Base-by-base conservation (phyloP, 2,113 vertebrate genomes). In the Cryptotis parvus region DNA sequence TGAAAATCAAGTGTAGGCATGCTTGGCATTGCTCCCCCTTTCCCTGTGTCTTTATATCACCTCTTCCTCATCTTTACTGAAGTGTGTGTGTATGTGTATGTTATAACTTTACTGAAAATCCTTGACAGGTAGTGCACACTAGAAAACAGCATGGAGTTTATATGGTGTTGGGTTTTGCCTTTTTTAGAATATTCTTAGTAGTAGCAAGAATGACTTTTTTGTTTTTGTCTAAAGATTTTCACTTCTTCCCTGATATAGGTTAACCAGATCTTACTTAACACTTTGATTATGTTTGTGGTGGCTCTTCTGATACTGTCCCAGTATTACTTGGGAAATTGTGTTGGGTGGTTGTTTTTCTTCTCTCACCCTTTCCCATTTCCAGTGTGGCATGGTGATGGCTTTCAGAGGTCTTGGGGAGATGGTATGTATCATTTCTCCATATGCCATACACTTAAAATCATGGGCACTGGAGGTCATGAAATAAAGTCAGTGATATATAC, bases 1-100 rank as follows among this genome's bases (percentile, higher is more conserved):
- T 63, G 69, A 81, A 82, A 91, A 26, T 90, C n/a, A 94, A 96
- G 66, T 83, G 84, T 2, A 26, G 87, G 74, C 27, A 58, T 22
- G 8, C 88, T 77, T 96, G 66, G 63, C 92, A 43, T 87, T 91
- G 65, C 85, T 31, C 3, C 45, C 87, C n/a, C n/a, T 87, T 31
- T 2, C 45, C 87, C n/a, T n/a, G 55, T 91, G 95, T 31, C 63
- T 65, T 29, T 35, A 33, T 58, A 91, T 93, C 82, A 92, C 8
- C 15, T 49, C 63, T 12, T 35, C 33, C 41, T 2, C 11, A 35
- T 18, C 26, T 27, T 22, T 85, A 5, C 88, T 94, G 49, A 58
- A 58, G 26, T 29, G 63, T 29, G 63, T 65, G 63, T 22, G 9
- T 65, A 9, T 27, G 26, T 65, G 26, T 65, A n/a, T n/a, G n/a